These are phyloP conservation scores for Drosophila parvula DNA, from an alignment of 1,140 invertebrate species.

Conservation along the genomic window DNA sequence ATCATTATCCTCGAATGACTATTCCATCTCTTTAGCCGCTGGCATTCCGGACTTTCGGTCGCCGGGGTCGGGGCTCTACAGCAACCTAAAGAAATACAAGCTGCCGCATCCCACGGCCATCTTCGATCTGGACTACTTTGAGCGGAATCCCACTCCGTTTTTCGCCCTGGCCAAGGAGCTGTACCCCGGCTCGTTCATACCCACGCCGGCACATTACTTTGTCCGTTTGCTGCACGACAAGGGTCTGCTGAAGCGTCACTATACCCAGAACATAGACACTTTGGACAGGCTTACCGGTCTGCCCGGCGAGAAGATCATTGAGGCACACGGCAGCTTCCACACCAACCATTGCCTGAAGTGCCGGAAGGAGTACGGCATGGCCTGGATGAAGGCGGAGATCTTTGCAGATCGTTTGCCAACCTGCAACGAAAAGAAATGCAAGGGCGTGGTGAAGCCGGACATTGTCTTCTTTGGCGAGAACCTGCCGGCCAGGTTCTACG, in stretches of 20 bases:
- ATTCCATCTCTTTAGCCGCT: slow-evolving; percentile 88
- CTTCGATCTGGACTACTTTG: slow-evolving; percentile 95
- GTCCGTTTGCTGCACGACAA: slow-evolving; percentile 92
- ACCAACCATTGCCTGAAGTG: slow-evolving; percentile 94
- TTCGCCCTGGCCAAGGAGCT: slow-evolving; percentile 94
- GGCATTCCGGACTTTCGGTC: slow-evolving; percentile 98
- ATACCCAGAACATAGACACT: slow-evolving; percentile 97
- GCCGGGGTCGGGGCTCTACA: slow-evolving; percentile 95
- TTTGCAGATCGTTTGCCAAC: slow-evolving; percentile 89
- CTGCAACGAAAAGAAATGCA: slow-evolving; percentile 87
- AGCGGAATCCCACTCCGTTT: slow-evolving; percentile 93
- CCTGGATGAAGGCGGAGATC: slow-evolving; percentile 92
- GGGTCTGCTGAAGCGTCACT: slow-evolving; percentile 91
- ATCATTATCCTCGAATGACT: neutral
- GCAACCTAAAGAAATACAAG: slow-evolving; percentile 96
- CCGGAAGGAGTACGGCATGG: slow-evolving; percentile 88
- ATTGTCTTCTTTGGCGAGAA: slow-evolving; percentile 97
- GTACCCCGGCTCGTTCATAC: slow-evolving; percentile 92
- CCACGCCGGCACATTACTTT: slow-evolving; percentile 94
- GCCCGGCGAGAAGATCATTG: slow-evolving; percentile 93
- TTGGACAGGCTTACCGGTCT: slow-evolving; percentile 95
- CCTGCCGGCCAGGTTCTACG: slow-evolving; percentile 91
- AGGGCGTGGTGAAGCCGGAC: slow-evolving; percentile 95
- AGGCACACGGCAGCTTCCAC: slow-evolving; percentile 97
- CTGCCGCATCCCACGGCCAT: slow-evolving; percentile 97